Evolutionary conservation across 2,797 vertebrate genomes (phyloP).

Genomic region (Coregonus suidteri): DNA sequence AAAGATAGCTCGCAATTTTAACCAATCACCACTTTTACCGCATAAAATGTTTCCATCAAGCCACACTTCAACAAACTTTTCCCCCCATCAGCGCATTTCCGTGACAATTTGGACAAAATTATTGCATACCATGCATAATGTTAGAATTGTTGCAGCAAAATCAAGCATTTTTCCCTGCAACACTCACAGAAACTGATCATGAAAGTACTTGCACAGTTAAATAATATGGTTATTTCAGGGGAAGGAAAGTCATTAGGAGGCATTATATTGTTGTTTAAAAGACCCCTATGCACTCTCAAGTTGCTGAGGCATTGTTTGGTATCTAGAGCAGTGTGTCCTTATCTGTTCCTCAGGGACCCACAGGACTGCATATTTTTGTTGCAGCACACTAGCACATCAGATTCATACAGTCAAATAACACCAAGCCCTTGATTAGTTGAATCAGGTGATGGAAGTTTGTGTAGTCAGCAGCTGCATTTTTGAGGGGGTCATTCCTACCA

Average conservation of each 20-base stretch:
- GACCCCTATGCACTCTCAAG: neutral
- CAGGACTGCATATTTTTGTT: neutral
- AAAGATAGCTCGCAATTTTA: too few species aligned
- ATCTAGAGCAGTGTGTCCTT: too few species aligned
- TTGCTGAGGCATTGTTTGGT: conserved; percentile 12
- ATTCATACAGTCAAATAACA: neutral
- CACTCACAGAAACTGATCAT: too few species aligned
- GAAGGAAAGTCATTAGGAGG: neutral
- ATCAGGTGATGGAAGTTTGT: neutral
- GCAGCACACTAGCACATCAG: neutral
- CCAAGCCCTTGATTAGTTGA: neutral
- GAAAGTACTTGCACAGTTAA: neutral
- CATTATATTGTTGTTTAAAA: neutral
- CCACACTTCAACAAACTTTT: too few species aligned
- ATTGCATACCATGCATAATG: too few species aligned
- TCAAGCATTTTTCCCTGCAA: too few species aligned
- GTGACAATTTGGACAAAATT: too few species aligned
- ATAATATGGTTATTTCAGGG: conserved; percentile 14
- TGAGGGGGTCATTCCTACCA: neutral
- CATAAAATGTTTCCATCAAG: too few species aligned
- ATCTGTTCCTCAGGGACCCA: too few species aligned
- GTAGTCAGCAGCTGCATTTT: neutral
- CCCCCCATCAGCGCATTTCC: too few species aligned
- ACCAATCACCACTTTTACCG: too few species aligned
- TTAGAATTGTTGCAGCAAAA: too few species aligned